Evolutionary conservation across 2,797 vertebrate genomes (phyloP), one percentile per base, ranked within the genome.

Genomic region (Otolemur crassicaudatus): DNA sequence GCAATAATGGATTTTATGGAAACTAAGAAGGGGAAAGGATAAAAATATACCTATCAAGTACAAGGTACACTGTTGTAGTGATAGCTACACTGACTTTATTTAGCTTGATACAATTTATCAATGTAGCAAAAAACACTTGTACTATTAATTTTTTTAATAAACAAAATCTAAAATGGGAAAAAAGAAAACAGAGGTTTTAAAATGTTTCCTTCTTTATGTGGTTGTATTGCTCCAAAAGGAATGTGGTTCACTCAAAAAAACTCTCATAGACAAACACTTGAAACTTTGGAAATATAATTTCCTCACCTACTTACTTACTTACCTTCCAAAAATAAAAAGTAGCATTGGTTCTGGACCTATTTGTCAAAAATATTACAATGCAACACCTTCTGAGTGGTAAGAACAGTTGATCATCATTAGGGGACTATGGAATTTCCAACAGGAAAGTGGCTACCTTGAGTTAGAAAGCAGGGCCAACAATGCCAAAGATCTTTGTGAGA

Each of bases 281-380:
- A 79, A 75, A 43, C 23, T 83, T 88, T 87, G 53, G 63, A 94
- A 95, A 86, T 27, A 88, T 14, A 53, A 94, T 91, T 79, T 80
- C 29, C 49, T 91, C 4, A 34, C 49, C 65, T 81, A 86, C 12
- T 40, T 77, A 56, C 43, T 86, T 63, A 58, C 56, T 58, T 58
- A 58, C 20, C 20, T 58, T 58, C 19, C 17, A 58, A 20, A 58
- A 58, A 58, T 43, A 72, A 37, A 23, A 69, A 17, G 9, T 70
- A 80, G 22, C 80, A 58, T 82, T 81, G 49, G 37, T 88, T 86
- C 91, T 1, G 20, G 12, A 60, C 72, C 8, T 34, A 67, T 85
- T 88, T 65, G 53, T 75, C 83, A 87, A 79, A 70, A 93, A 83
- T 63, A 40, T 58, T 82, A 72, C 91, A 43, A 31, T 63, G 4